Percentiles rank a stretch among this genome's conserved stretches.
Conservation (phyloP, 2,797 vertebrate genomes). For the Aldrovandia affinis region DNA sequence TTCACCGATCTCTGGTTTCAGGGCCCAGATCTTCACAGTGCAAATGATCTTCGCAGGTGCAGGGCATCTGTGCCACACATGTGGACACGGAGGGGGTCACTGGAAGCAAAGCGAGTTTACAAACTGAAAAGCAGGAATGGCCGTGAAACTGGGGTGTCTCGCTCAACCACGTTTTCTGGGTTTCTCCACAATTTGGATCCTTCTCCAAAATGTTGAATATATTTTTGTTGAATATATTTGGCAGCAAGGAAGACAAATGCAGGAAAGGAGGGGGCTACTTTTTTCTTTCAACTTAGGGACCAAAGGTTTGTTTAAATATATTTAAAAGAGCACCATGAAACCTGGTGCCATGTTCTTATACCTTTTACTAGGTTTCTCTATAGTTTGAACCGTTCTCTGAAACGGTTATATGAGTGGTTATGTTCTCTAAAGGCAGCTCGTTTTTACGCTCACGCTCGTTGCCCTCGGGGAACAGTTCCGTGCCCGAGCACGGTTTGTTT, state of each 20-base stretch:
- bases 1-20: not conserved
- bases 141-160: not conserved
- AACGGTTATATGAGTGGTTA: not conserved
- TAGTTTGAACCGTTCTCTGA: not conserved
- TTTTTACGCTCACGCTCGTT: not conserved
- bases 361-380: not conserved
- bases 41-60: conserved; percentile 20
- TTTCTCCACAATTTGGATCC: not conserved
- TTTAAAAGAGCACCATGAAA: not conserved
- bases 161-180: not conserved
- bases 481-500: not conserved
- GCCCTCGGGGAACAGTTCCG: not conserved
- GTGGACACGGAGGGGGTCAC: not conserved
- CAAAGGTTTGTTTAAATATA: not conserved
- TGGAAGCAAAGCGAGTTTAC: not conserved
- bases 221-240: not conserved
- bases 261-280: not conserved
- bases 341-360: not conserved
- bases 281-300: too few relatives aligned
- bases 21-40: not conserved
- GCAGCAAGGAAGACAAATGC: not conserved
- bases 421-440: not conserved
- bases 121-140: not conserved
- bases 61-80: not conserved
- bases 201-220: not conserved